Percentiles rank a stretch among this genome's conserved stretches.
phyloP scores from a whole-genome alignment of 2,113 vertebrate genomes.

The Tringa solitaria region DNA sequence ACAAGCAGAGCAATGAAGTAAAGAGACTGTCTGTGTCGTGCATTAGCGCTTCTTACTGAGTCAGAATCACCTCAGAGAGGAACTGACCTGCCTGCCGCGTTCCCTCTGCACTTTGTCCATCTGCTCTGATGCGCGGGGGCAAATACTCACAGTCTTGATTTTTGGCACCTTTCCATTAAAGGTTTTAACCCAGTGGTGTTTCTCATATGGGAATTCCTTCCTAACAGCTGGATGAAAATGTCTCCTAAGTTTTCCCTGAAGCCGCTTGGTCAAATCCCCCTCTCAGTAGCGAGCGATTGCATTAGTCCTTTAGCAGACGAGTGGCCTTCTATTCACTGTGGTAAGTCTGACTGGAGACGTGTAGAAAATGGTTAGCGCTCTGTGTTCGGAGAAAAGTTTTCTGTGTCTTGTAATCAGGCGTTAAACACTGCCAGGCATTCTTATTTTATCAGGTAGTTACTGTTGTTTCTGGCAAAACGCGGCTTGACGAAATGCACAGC shows the following conservation, averaged over 20 bases:
- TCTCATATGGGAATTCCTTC: not conserved
- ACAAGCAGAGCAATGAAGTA: not conserved
- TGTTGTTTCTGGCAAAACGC: not conserved
- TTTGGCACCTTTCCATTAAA: not conserved
- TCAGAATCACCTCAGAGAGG: not conserved
- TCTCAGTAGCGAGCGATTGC: not conserved
- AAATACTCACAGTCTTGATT: not conserved
- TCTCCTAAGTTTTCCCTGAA: not conserved
- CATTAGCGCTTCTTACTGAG: not conserved
- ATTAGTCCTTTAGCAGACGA: not conserved
- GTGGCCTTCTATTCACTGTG: not conserved
- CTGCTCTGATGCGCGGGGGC: not conserved
- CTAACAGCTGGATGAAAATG: not conserved
- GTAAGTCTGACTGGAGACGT: not conserved
- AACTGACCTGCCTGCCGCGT: not conserved
- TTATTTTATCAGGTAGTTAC: slow-evolving; percentile 8
- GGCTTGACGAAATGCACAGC: not conserved
- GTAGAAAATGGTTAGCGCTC: not conserved
- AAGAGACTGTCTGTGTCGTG: not conserved
- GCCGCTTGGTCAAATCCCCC: not conserved
- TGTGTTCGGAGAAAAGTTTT: not conserved
- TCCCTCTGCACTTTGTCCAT: not conserved
- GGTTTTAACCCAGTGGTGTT: not conserved
- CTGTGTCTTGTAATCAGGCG: not conserved
- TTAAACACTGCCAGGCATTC: not conserved